Evolutionary conservation across 2,113 vertebrate species (phyloP), one percentile per base, ranked within the genome.

Genomic region (Poeciliopsis prolifica): DNA sequence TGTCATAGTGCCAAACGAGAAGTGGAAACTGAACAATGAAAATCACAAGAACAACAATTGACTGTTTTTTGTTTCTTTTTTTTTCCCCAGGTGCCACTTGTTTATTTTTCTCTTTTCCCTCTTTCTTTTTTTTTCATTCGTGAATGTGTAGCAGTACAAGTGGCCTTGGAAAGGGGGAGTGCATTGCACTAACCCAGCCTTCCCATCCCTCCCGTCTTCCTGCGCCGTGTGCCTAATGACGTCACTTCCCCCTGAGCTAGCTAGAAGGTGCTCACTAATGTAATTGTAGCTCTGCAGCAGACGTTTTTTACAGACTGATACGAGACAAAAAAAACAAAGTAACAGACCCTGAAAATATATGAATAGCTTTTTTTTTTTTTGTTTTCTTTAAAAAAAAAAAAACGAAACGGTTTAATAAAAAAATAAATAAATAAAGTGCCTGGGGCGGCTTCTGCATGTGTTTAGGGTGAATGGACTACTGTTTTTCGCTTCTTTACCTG

Each of bases 381-480:
- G 83, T 80, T 35, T 35, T 5, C 1, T 31, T 31, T 31, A 0
- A 5, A 31, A 31, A 31, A 74, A 66, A 77, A 68, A 86, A 68
- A 33, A 31, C 3, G 4, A 31, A 86, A 68, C 26, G n/a, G 31
- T 68, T 62, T 35, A 66, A 74, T 61, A 69, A 60, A 89, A 29
- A 29, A 29, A 29, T n/a, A n/a, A n/a, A n/a, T n/a, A 92, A 91
- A 67, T 48, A 89, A 92, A 92, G 89, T 91, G 94, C 91, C 93
- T 83, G 80, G 91, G 91, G 91, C 82, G 88, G 89, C 85, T 90
- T 83, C 82, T 61, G 82, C 87, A 93, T 92, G 90, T 91, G 92
- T 92, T 89, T 90, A 88, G 92, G 95, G 95, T 96, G 94, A 89
- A 94, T 93, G 95, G 95, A 94, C 95, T 92, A 74, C 91, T 85